Percentiles rank a stretch among this genome's conserved stretches.
phyloP scores from a whole-genome alignment of 2,113 vertebrate species.

The Solea solea region DNA sequence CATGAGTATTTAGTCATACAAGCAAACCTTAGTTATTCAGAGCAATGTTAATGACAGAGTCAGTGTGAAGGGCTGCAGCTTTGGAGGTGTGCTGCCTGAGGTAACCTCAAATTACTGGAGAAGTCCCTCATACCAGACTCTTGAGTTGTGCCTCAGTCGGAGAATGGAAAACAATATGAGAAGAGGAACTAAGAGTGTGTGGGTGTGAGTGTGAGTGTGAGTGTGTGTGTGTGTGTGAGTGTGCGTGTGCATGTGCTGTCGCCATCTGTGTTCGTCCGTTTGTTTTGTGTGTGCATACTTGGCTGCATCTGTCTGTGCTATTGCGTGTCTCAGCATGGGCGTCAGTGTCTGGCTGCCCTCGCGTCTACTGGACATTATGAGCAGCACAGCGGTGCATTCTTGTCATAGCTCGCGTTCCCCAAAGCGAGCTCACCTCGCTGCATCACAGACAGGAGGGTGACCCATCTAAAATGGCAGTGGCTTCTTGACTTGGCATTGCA shows the following conservation, averaged over 20 bases:
- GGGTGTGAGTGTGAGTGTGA: neutral
- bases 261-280: conserved; percentile 16
- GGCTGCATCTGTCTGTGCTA: conserved; percentile 51
- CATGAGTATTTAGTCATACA: conserved; percentile 23
- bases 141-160: conserved; percentile 57
- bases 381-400: conserved; percentile 61
- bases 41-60: conserved; percentile 23
- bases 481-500: conserved; percentile 6
- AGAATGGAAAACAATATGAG: conserved; percentile 63
- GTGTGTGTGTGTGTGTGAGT: neutral
- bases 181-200: conserved; percentile 12
- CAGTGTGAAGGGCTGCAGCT: conserved; percentile 36
- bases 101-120: conserved; percentile 54
- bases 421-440: conserved; percentile 50
- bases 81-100: conserved; percentile 34
- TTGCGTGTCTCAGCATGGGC: conserved; percentile 61
- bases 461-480: conserved; percentile 38
- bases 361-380: conserved; percentile 58
- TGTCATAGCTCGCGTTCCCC: conserved; percentile 58
- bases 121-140: conserved; percentile 58
- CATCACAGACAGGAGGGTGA: conserved; percentile 46
- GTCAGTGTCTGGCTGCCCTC: conserved; percentile 60
- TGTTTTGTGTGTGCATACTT: conserved; percentile 30
- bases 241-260: neutral
- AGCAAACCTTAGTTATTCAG: conserved; percentile 1